Base-by-base conservation (phyloP, 1,140 invertebrate species). In the Piezodorus guildinii region DNA sequence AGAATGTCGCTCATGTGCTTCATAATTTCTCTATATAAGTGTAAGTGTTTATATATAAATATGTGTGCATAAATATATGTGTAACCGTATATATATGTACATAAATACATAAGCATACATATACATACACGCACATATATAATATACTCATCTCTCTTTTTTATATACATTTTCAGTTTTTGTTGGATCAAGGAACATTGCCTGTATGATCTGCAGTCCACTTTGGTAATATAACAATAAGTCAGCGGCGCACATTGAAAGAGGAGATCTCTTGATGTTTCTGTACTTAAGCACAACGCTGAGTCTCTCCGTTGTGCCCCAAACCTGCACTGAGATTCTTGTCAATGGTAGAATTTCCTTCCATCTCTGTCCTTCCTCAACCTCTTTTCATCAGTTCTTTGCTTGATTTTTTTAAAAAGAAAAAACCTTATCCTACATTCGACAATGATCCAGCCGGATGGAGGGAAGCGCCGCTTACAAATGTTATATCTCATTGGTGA, bases 401-500 rank as follows among this genome's bases (percentile, higher is more conserved):
- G 25, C 52, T 23, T 56, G 17, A 27, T 23, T 23, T 56, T 25
- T 10, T 21, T n/a, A n/a, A n/a, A n/a, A 5, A 56, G 17, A 16
- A 23, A 25, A 23, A 21, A 56, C 52, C 52, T 16, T 56, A 23
- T 19, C 52, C 19, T 25, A 56, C 52, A 23, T 56, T 56, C 52
- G 23, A 56, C 52, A 56, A 56, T 56, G 52, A 56, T 23, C 52
- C 52, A 54, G 45, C 17, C 39, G 23, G 43, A 52, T 51, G 23
- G 21, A 62, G 25, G 39, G n/a, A 25, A 63, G 65, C 65, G 65
- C 65, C 65, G 58, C 58, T 64, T 51, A 54, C 65, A 25, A 58
- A 17, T 52, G 65, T 60, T 66, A 66, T 66, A 66, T 66, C 23
- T 66, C 65, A 56, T 34, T 60, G 58, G 86, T 85, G 78, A 85